phyloP scores from a whole-genome alignment of 2,113 vertebrate species.

The Pitta sordida region DNA sequence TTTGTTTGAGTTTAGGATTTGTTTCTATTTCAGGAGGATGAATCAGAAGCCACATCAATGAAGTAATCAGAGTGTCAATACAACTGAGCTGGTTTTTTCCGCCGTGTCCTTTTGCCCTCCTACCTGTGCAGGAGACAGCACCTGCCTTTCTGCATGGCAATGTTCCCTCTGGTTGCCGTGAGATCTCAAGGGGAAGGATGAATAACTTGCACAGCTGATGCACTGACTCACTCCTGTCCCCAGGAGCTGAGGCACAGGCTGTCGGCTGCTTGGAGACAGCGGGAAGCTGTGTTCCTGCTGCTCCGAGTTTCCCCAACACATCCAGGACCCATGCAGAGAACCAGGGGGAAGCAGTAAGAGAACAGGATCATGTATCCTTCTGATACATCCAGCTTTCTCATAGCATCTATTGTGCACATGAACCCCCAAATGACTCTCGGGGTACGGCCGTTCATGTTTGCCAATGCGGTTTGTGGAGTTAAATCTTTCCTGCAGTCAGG shows the following conservation, averaged over 20 bases:
- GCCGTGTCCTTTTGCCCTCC: not conserved
- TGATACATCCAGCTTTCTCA: not conserved
- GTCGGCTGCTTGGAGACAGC: not conserved
- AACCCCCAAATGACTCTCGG: not conserved
- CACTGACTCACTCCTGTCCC: not conserved
- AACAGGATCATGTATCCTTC: fast-evolving
- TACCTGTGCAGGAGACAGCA: not conserved
- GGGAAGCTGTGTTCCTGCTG: not conserved
- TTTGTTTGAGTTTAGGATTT: not conserved
- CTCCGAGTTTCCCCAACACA: not conserved
- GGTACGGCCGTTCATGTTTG: fast-evolving
- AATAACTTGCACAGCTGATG: not conserved
- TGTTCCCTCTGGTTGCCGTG: not conserved
- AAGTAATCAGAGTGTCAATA: not conserved
- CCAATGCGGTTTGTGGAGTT: not conserved
- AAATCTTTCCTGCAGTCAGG: not conserved
- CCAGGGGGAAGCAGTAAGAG: not conserved
- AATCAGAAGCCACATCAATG: not conserved
- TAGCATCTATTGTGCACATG: not conserved
- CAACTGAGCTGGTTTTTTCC: not conserved
- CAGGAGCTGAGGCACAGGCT: not conserved
- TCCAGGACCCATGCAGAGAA: not conserved
- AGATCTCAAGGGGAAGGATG: not conserved
- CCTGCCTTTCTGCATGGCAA: not conserved
- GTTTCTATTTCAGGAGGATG: fast-evolving